A percentile compares a stretch with the other conserved stretches of the same genome.
phyloP scores from a whole-genome alignment of 2,797 vertebrate genomes.

The Babyrousa celebensis region DNA sequence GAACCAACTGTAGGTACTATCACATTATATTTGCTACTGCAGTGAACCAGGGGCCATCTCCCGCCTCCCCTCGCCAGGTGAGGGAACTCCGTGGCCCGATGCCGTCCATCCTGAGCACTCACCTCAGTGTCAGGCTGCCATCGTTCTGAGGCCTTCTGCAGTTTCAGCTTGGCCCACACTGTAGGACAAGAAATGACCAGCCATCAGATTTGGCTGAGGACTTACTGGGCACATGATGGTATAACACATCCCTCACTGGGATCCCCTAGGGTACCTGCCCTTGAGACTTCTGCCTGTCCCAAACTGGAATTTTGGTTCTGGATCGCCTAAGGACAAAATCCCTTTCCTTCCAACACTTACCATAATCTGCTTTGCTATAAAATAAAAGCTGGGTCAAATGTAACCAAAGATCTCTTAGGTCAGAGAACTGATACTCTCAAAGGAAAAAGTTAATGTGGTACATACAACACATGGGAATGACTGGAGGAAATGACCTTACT shows the following conservation, averaged over 20 bases:
- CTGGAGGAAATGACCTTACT: not conserved
- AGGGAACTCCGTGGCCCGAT: not conserved
- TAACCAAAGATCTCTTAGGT: slow-evolving; percentile 12
- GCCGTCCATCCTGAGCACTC: slow-evolving; percentile 7
- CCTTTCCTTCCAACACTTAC: slow-evolving; percentile 28
- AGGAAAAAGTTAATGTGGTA: slow-evolving; percentile 38
- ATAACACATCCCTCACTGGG: not conserved
- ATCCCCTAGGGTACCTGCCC: too few species aligned
- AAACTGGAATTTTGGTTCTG: slow-evolving; percentile 39
- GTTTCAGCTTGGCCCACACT: slow-evolving; percentile 99
- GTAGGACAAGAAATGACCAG: slow-evolving; percentile 71
- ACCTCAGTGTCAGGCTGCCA: slow-evolving; percentile 99
- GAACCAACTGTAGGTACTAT: not conserved
- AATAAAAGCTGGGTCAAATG: slow-evolving; percentile 24
- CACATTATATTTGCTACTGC: not conserved
- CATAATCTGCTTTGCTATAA: slow-evolving; percentile 2
- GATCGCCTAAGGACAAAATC: not conserved
- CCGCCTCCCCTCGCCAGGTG: not conserved
- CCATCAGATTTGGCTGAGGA: not conserved
- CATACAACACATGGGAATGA: not conserved
- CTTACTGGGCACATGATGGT: not conserved
- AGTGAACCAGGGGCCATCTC: not conserved
- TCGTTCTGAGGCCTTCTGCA: slow-evolving; percentile 97
- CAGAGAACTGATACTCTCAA: not conserved
- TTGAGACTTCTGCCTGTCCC: not conserved